These are phyloP conservation scores for Drosophila saltans DNA, from an alignment of 1,140 invertebrate species.

Conservation along the genomic window DNA sequence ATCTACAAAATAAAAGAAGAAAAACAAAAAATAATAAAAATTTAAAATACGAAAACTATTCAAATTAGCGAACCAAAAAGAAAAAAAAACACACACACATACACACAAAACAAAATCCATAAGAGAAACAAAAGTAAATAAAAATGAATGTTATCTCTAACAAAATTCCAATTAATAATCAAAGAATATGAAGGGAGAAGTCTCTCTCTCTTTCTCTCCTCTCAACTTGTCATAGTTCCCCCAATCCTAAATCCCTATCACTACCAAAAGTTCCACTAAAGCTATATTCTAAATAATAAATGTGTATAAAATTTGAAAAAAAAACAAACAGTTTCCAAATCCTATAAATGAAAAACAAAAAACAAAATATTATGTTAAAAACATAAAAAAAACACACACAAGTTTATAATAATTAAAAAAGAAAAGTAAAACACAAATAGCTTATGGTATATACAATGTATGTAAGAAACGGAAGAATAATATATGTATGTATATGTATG, in stretches of 20 bases:
- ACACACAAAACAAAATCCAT: background rate
- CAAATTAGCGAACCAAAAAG: slow-evolving; percentile 37
- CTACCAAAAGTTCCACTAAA: background rate
- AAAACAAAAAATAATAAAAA: slow-evolving; percentile 14
- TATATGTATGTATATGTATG: slow-evolving; percentile 53
- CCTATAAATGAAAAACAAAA: slow-evolving; percentile 32
- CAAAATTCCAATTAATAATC: background rate
- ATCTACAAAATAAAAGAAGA: slow-evolving; percentile 33
- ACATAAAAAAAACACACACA: slow-evolving; percentile 57
- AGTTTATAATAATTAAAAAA: slow-evolving; percentile 13
- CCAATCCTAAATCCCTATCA: background rate
- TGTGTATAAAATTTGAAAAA: slow-evolving; percentile 45
- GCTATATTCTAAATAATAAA: slow-evolving; percentile 26
- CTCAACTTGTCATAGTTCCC: no score
- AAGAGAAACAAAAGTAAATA: background rate
- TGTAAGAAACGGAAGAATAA: slow-evolving; percentile 37
- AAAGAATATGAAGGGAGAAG: background rate
- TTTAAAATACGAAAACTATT: slow-evolving; percentile 28
- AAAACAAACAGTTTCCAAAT: slow-evolving; percentile 52
- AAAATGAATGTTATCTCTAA: background rate
- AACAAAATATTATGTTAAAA: slow-evolving; percentile 62
- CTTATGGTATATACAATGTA: slow-evolving; percentile 57
- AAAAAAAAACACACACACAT: slow-evolving; percentile 15
- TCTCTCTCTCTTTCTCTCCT: background rate
- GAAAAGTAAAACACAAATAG: slow-evolving; percentile 32